Percentiles rank a stretch among this genome's conserved stretches.
Conservation (phyloP, 2,113 vertebrate genomes). For the Bubo scandiacus region DNA sequence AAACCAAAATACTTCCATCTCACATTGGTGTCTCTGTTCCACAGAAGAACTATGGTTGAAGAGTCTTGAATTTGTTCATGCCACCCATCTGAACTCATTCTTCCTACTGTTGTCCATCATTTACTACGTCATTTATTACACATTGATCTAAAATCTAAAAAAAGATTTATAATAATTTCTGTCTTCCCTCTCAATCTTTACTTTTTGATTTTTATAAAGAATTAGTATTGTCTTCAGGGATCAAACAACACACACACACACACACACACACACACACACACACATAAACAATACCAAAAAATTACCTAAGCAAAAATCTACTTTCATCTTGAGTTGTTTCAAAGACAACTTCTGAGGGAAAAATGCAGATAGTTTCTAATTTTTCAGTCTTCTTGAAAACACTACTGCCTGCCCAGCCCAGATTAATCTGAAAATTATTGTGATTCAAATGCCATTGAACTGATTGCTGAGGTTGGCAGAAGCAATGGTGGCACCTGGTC, state of each 20-base stretch:
- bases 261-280: background rate
- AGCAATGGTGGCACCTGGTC: background rate
- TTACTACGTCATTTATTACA: background rate
- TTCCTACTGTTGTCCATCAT: background rate
- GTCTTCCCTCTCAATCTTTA: background rate
- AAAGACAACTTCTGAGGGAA: background rate
- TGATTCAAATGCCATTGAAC: background rate
- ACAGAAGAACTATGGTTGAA: background rate
- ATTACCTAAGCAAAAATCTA: background rate
- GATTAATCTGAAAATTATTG: background rate
- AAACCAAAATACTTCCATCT: background rate
- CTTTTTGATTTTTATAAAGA: background rate
- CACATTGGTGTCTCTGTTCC: background rate
- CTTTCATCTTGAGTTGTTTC: background rate
- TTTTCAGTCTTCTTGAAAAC: background rate
- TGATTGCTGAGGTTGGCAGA: slow-evolving; percentile 2
- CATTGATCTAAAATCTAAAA: background rate
- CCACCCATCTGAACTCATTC: background rate
- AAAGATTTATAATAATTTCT: background rate
- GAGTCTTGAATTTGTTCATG: background rate
- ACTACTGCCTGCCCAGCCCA: background rate
- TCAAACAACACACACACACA: background rate
- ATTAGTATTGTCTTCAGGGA: background rate
- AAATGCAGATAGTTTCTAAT: background rate
- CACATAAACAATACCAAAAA: background rate